These are phyloP conservation scores for Planiliza haematocheilus DNA, from an alignment of 2,113 vertebrate genomes.

Conservation along the genomic window DNA sequence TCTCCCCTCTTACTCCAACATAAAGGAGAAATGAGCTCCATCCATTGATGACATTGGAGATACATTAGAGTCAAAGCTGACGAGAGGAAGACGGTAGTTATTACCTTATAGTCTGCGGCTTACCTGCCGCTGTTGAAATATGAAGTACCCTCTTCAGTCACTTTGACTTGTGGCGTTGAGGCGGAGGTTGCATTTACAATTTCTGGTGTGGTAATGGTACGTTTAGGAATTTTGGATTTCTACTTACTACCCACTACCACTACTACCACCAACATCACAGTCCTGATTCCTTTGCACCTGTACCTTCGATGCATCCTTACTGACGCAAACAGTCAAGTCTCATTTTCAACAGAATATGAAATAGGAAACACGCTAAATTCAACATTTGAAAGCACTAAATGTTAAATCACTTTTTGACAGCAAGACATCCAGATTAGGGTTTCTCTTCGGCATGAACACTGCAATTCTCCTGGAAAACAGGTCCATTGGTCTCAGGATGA, in stretches of 20 bases:
- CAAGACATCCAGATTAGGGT: background rate
- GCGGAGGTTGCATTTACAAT: too few relatives aligned
- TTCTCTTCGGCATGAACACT: too few relatives aligned
- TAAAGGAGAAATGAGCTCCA: slow-evolving; percentile 76
- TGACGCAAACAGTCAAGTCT: background rate
- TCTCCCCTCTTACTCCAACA: slow-evolving; percentile 61
- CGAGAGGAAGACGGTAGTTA: slow-evolving; percentile 20
- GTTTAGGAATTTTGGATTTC: background rate
- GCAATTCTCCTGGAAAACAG: too few relatives aligned
- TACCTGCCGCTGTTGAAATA: slow-evolving; percentile 25
- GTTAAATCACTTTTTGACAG: slow-evolving; percentile 2
- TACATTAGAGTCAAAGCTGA: slow-evolving; percentile 57
- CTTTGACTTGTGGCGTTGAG: background rate
- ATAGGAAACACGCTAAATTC: too few relatives aligned
- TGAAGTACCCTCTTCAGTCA: background rate
- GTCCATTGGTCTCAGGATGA: too few relatives aligned
- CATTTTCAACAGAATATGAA: too few relatives aligned
- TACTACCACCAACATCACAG: background rate
- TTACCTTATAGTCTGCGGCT: slow-evolving; percentile 13
- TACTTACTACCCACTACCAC: background rate
- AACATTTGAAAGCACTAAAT: background rate
- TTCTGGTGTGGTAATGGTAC: background rate
- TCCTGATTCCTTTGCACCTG: background rate
- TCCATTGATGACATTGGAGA: slow-evolving; percentile 74
- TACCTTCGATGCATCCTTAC: background rate